Evolutionary conservation across 2,888 invertebrate species (phyloP).

Genomic region (Choreutis nemorana): DNA sequence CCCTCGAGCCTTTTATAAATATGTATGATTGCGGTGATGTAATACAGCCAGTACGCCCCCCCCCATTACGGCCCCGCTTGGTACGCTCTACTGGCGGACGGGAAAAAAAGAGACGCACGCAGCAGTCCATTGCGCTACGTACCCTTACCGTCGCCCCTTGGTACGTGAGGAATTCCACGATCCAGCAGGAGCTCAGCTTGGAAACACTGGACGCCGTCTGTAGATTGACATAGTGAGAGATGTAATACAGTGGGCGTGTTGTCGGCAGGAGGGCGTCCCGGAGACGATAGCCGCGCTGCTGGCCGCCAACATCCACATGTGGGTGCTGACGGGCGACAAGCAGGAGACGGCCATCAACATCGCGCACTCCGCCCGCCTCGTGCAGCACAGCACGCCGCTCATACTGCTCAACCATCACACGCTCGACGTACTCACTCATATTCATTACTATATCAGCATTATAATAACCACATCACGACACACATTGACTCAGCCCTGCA

Average conservation of each 20-base stretch:
- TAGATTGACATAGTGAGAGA: background rate
- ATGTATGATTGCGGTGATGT: too few relatives aligned
- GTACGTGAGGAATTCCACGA: too few relatives aligned
- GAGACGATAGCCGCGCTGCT: slow-evolving; percentile 93
- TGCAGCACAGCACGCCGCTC: slow-evolving; percentile 86
- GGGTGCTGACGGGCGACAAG: slow-evolving; percentile 99
- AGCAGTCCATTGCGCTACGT: too few relatives aligned
- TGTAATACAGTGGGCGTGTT: slow-evolving; percentile 1
- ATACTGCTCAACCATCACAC: slow-evolving; percentile 90
- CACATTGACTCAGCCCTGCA: background rate
- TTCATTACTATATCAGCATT: too few relatives aligned
- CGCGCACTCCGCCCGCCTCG: slow-evolving; percentile 91
- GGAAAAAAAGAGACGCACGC: too few relatives aligned
- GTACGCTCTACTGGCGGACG: too few relatives aligned
- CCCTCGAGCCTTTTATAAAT: too few relatives aligned
- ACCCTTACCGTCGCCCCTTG: too few relatives aligned
- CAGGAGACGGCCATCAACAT: slow-evolving; percentile 99
- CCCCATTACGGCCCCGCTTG: too few relatives aligned
- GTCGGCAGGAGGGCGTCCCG: slow-evolving; percentile 78
- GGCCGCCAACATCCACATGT: slow-evolving; percentile 93
- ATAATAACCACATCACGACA: background rate
- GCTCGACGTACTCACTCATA: slow-evolving; percentile 85
- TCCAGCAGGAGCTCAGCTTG: too few relatives aligned
- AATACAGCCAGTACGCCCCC: too few relatives aligned
- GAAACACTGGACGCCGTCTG: too few relatives aligned